A percentile compares a stretch with the other conserved stretches of the same genome.
These are phyloP conservation scores for Mycogona germanica DNA, from an alignment of 2,888 invertebrate genomes.

Conservation along the genomic window DNA sequence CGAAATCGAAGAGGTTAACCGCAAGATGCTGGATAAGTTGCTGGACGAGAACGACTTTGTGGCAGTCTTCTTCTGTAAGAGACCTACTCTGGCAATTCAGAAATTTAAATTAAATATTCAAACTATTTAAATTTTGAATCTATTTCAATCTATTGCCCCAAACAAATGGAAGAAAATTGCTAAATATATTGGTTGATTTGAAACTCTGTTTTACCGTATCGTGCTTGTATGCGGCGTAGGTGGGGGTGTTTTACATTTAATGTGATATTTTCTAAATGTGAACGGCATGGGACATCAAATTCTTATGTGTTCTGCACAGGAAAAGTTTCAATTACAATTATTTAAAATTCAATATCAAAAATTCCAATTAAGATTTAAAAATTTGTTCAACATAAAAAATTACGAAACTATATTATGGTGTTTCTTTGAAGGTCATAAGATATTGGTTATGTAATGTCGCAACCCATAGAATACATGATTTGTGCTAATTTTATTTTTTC, in stretches of 20 bases:
- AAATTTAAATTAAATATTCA: background rate
- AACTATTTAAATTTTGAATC: background rate
- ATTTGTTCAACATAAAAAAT: too few species aligned
- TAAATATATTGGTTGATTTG: background rate
- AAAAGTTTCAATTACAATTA: too few species aligned
- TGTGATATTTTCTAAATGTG: background rate
- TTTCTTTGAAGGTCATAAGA: background rate
- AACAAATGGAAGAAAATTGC: background rate
- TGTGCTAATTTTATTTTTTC: too few species aligned
- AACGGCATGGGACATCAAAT: background rate
- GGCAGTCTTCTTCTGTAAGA: slow-evolving; percentile 90
- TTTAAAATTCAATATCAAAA: too few species aligned
- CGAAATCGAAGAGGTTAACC: slow-evolving; percentile 93
- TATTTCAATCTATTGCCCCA: background rate
- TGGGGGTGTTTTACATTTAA: too few species aligned
- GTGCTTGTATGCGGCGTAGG: too few species aligned
- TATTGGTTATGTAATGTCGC: too few species aligned
- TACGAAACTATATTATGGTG: background rate
- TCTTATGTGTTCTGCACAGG: background rate
- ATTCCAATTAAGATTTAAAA: too few species aligned
- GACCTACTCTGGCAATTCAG: too few species aligned
- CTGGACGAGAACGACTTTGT: slow-evolving; percentile 90
- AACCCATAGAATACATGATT: too few species aligned
- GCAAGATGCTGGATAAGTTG: slow-evolving; percentile 90
- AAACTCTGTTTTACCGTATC: too few species aligned